These are phyloP conservation scores for Dicrostonyx torquatus DNA, from an alignment of 2,797 vertebrate species.

Conservation along the genomic window DNA sequence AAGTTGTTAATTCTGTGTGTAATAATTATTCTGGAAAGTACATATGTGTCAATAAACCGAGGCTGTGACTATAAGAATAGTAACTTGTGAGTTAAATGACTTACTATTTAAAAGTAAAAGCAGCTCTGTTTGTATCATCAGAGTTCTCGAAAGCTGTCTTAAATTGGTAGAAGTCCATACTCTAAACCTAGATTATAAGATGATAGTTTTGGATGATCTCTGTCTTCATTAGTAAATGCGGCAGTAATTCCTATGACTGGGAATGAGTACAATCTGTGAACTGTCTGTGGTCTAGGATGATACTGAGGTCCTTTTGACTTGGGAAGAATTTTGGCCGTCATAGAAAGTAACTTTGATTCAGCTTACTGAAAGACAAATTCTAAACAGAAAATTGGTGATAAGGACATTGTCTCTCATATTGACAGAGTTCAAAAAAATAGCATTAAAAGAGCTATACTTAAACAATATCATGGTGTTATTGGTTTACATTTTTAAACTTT, in stretches of 20 bases:
- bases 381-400: slow-evolving; percentile 29
- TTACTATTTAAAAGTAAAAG: slow-evolving; percentile 35
- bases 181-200: slow-evolving; percentile 27
- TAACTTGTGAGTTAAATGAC: slow-evolving; percentile 44
- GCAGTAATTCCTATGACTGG: slow-evolving; percentile 21
- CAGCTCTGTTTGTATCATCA: not conserved
- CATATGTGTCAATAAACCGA: not conserved
- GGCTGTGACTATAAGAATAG: slow-evolving; percentile 19
- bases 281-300: not conserved
- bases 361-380: slow-evolving; percentile 41
- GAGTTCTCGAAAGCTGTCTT: not conserved
- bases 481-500: slow-evolving; percentile 64
- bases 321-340: slow-evolving; percentile 34
- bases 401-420: slow-evolving; percentile 10
- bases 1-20: not conserved
- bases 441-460: slow-evolving; percentile 48
- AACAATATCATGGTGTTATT: slow-evolving; percentile 42
- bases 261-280: slow-evolving; percentile 42
- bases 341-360: slow-evolving; percentile 49
- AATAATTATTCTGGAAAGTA: slow-evolving; percentile 56
- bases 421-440: slow-evolving; percentile 26
- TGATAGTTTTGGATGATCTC: slow-evolving; percentile 38
- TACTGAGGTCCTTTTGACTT: not conserved
- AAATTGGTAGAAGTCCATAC: slow-evolving; percentile 24
- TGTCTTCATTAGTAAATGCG: slow-evolving; percentile 42